Base-by-base conservation (phyloP, 2,888 invertebrate genomes). In the Nomada lathburiana region DNA sequence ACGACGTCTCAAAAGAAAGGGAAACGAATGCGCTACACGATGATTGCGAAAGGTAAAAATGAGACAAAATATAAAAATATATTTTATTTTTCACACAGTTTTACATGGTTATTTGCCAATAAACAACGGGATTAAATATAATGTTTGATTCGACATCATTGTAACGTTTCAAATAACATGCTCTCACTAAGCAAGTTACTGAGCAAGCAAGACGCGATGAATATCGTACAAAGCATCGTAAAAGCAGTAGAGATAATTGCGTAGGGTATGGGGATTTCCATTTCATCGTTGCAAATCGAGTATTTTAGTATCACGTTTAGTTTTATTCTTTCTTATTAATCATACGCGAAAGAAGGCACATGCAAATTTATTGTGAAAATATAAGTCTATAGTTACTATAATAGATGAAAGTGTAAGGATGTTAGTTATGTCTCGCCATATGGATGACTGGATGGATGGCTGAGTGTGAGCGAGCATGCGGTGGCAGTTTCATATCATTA, bases 31-130 rank as follows among this genome's bases (percentile, higher is more conserved):
- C n/a, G n/a, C n/a, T n/a, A n/a, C n/a, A n/a, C n/a, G n/a, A n/a
- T n/a, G n/a, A n/a, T n/a, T 26, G 26, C 3, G 16, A 18, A 18
- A 23, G 18, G 36, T 29, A 1, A 53, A 57, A 60, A 73, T 62
- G 10, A 36, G 55, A 18, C 18, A 11, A 47, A n/a, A 52, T 88
- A 86, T 67, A 88, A 88, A 88, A 88, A 88, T 88, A 88, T 76
- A 77, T 60, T 88, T 88, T 86, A 86, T 86, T 88, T 70, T 76
- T 81, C 86, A 88, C 88, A 88, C 87, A 85, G 44, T 42, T 83
- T 86, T 86, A 86, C 80, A 88, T 64, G 59, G 76, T 79, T 68
- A 76, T 44, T 77, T 81, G 84, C 76, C 85, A 74, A 71, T 68
- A 72, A 83, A 78, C 69, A 81, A 76, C 42, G 62, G 71, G 72